Evolutionary conservation across 2,888 invertebrate genomes (phyloP), one percentile per base, ranked within the genome.

Genomic region (Pseudeuparius sepicola): DNA sequence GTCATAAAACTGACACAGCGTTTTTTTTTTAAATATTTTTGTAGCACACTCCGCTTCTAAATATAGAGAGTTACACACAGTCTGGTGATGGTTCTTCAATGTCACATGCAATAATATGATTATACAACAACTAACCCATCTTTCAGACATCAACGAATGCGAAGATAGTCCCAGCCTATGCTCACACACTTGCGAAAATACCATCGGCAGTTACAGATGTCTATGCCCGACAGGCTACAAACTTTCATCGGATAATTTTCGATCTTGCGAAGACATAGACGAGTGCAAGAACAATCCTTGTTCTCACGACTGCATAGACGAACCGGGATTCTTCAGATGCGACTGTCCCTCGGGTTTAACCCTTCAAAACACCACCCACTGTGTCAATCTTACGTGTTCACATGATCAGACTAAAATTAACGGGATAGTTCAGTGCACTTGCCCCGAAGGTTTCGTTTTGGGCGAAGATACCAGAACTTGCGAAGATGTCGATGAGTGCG

Each of bases 131-230:
- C n/a, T 24, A 13, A 24, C 11, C 15, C 14, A 18, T 40, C 27
- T 59, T 39, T 36, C 36, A 50, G 66, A 65, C 43, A 50, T 65
- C n/a, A 56, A 68, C 43, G 67, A 67, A 45, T 62, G 62, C 39
- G 41, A 55, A 3, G 63, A 64, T 3, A 64, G 60, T 33, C 37
- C 39, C 10, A 45, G 47, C 17, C 43, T 49, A 10, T 71, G 72
- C 47, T 65, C 66, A 0, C 67, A 72, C 46, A 57, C 56, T 28
- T 74, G 74, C 49, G 51, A 65, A 33, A 73, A 74, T 51, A 58
- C 60, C 5, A 54, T 65, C 0, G 75, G 75, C 2, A 63, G 66
- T 17, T 74, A 68, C 46, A 61, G 61, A 30, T 77, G 76, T 47
- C 55, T 57, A 4, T 77, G 76, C 47, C 68, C 68, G 0, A 36